Conservation (phyloP, 2,797 vertebrate species). For the Staurois parvus region DNA sequence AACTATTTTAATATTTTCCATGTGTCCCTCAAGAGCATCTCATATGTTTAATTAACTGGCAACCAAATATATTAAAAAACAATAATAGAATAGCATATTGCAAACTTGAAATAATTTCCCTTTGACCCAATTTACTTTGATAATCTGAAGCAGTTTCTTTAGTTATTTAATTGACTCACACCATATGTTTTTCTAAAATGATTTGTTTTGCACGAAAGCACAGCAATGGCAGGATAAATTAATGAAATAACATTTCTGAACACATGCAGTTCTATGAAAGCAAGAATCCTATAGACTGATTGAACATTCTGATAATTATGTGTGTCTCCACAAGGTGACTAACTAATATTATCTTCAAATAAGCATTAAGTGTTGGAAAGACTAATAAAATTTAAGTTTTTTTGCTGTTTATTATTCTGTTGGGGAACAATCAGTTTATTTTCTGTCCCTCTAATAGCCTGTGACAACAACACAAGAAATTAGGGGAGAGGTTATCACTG, state of each 20-base stretch:
- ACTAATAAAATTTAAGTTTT: too few relatives aligned
- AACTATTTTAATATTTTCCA: neutral
- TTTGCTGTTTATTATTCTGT: too few relatives aligned
- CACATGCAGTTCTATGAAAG: neutral
- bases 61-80: constrained; percentile 1
- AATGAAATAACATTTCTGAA: neutral
- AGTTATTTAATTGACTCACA: neutral
- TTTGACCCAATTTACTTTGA: constrained; percentile 17
- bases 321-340: neutral
- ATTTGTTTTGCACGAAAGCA: constrained; percentile 11
- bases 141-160: constrained; percentile 7
- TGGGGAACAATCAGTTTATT: too few relatives aligned
- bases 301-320: neutral
- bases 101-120: constrained; percentile 5
- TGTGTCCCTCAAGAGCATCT: neutral
- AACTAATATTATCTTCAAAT: neutral
- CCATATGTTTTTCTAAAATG: neutral
- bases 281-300: neutral
- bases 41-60: constrained; percentile 6
- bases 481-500: too few relatives aligned
- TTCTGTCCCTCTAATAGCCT: too few relatives aligned
- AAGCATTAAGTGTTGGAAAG: too few relatives aligned
- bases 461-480: too few relatives aligned
- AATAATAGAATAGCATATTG: neutral
- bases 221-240: neutral